Percentiles rank a stretch among this genome's conserved stretches.
Evolutionary conservation across 2,113 vertebrate genomes (phyloP).

Genomic region (Lontra canadensis): DNA sequence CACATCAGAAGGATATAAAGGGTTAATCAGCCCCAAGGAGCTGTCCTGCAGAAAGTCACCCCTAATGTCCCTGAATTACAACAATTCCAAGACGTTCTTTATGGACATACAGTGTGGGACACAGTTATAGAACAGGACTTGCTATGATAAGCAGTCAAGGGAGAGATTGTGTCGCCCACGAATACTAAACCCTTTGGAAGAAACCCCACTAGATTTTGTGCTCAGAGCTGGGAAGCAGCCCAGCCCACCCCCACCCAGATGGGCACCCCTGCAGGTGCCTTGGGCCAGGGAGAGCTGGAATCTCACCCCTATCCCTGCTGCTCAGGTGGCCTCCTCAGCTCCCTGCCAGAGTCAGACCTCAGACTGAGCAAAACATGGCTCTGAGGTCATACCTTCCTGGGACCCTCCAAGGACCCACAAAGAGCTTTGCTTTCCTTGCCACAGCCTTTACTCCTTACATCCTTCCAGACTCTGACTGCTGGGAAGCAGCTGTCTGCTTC

Average conservation of each 20-base stretch:
- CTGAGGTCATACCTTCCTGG: neutral
- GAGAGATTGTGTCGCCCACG: slow-evolving; percentile 87
- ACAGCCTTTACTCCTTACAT: neutral
- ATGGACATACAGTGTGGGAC: slow-evolving; percentile 93
- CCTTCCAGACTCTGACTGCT: neutral
- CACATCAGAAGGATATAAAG: slow-evolving; percentile 98
- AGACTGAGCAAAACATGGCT: neutral
- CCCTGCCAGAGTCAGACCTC: neutral
- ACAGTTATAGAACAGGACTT: slow-evolving; percentile 97
- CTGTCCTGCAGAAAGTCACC: slow-evolving; percentile 86
- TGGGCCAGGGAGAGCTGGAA: no score
- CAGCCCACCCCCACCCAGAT: neutral
- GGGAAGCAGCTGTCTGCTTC: neutral
- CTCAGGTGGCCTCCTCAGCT: neutral
- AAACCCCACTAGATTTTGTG: slow-evolving; percentile 67
- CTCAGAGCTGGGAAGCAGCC: slow-evolving; percentile 47
- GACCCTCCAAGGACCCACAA: neutral
- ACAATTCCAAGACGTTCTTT: slow-evolving; percentile 98
- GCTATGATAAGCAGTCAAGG: slow-evolving; percentile 98
- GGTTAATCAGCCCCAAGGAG: slow-evolving; percentile 69
- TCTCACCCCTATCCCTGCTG: neutral
- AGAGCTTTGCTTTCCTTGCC: neutral
- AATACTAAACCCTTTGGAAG: slow-evolving; percentile 88
- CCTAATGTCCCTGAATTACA: slow-evolving; percentile 99
- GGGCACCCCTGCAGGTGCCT: slow-evolving; percentile 39